These are phyloP conservation scores for Bellardia pandia DNA, from an alignment of 2,888 invertebrate species.

Conservation along the genomic window DNA sequence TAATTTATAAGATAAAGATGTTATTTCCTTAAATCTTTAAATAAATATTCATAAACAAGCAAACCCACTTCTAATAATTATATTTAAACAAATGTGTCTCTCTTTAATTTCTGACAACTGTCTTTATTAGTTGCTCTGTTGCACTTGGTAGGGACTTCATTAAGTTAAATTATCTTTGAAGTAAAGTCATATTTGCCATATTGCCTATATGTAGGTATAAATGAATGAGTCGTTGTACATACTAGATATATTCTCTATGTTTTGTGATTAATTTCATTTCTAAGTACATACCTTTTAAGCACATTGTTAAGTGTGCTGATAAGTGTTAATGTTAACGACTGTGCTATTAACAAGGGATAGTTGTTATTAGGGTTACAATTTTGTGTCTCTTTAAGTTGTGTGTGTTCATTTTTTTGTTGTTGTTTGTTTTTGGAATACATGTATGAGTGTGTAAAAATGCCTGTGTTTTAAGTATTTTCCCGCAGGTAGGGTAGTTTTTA, in stretches of 20 bases:
- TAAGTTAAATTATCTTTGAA: conserved; percentile 20
- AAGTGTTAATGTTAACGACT: conserved; percentile 41
- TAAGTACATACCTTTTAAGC: conserved; percentile 39
- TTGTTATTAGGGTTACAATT: conserved; percentile 3
- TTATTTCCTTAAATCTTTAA: conserved; percentile 22
- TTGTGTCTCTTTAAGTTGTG: conserved; percentile 8
- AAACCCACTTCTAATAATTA: neutral
- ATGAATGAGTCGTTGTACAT: neutral
- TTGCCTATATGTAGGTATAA: neutral
- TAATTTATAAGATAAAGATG: conserved; percentile 2
- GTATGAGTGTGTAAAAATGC: neutral
- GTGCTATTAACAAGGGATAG: conserved; percentile 26
- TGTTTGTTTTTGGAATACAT: neutral
- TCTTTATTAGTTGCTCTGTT: neutral
- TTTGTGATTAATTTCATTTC: conserved; percentile 36
- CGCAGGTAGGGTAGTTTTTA: conserved; percentile 16
- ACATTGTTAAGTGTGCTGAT: conserved; percentile 28
- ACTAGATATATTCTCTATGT: neutral
- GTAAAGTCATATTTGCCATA: conserved; percentile 2
- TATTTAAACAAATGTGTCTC: neutral
- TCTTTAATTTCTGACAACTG: conserved; percentile 7
- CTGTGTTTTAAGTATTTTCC: conserved; percentile 16
- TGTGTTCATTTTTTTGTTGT: neutral
- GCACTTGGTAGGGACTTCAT: neutral
- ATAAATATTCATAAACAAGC: neutral